These are phyloP conservation scores for Anagrus nilaparvatae DNA, from an alignment of 1,140 invertebrate genomes.

Conservation along the genomic window DNA sequence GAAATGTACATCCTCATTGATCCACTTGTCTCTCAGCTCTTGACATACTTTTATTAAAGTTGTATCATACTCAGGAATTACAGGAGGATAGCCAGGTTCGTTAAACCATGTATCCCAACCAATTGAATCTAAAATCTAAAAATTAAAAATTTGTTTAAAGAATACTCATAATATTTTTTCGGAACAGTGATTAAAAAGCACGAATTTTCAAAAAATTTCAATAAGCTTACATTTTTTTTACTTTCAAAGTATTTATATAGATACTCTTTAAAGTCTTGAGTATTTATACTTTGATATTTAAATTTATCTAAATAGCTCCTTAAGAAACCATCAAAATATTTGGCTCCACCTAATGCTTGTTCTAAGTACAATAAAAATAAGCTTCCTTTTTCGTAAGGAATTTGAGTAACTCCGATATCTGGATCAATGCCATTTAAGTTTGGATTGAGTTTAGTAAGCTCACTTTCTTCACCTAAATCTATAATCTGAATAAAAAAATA, in stretches of 20 bases:
- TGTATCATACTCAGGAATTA: conserved; percentile 72
- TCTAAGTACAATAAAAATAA: conserved; percentile 83
- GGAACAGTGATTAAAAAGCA: too few relatives aligned
- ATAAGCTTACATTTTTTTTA: conserved; percentile 33
- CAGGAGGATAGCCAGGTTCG: conserved; percentile 73
- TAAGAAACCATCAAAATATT: conserved; percentile 77
- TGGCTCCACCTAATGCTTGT: conserved; percentile 69
- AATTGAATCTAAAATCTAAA: conserved; percentile 38
- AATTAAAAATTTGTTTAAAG: too few relatives aligned
- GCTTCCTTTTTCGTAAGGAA: conserved; percentile 91
- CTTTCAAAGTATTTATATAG: conserved; percentile 69
- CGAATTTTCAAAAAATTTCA: background rate
- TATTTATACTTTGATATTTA: conserved; percentile 74
- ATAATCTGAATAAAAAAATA: conserved; percentile 43
- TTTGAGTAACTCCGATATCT: conserved; percentile 80
- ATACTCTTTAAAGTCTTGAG: conserved; percentile 68
- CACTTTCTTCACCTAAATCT: conserved; percentile 48
- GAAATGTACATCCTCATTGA: conserved; percentile 39
- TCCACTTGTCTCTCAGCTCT: conserved; percentile 48
- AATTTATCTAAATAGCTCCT: conserved; percentile 72
- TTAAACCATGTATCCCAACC: conserved; percentile 84
- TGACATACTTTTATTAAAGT: conserved; percentile 55
- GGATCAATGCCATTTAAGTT: conserved; percentile 75
- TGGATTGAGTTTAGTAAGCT: conserved; percentile 67
- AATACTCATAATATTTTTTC: too few relatives aligned